Percentiles rank a stretch among this genome's conserved stretches.
phyloP scores from a whole-genome alignment of 2,797 vertebrate genomes.

The Sebastes matsubarae region DNA sequence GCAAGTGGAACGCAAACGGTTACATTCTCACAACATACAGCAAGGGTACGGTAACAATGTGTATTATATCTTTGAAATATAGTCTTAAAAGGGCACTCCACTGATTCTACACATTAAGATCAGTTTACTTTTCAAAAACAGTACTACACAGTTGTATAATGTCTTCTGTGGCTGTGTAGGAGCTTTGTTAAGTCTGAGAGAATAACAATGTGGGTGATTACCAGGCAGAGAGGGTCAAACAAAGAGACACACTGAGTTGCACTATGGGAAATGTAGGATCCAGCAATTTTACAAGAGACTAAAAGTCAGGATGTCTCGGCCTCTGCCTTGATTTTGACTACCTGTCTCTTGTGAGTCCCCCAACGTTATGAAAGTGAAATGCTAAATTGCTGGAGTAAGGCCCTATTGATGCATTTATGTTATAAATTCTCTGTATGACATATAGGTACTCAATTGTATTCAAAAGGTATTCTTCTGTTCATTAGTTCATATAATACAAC shows the following conservation, averaged over 20 bases:
- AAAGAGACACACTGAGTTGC: neutral
- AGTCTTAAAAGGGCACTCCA: neutral
- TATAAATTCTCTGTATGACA: neutral
- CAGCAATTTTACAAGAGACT: neutral
- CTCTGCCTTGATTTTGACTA: neutral
- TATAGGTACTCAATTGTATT: neutral
- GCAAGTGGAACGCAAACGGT: conserved; percentile 89
- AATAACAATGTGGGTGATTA: neutral
- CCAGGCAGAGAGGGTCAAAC: neutral
- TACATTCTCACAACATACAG: conserved; percentile 83
- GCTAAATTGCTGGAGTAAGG: neutral
- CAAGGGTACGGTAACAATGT: conserved; percentile 81
- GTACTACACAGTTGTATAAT: neutral
- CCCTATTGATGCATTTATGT: neutral
- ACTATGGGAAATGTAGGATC: neutral
- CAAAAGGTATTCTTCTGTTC: neutral
- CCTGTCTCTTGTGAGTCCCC: neutral
- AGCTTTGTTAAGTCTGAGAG: neutral
- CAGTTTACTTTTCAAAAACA: neutral
- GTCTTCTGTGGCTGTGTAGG: neutral
- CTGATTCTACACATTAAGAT: neutral
- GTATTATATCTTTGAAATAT: neutral
- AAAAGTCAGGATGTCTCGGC: neutral
- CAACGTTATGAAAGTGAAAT: neutral
- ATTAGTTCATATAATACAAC: neutral